Conservation (phyloP, 2,888 invertebrate genomes). For the Cecidostiba fungosa region DNA sequence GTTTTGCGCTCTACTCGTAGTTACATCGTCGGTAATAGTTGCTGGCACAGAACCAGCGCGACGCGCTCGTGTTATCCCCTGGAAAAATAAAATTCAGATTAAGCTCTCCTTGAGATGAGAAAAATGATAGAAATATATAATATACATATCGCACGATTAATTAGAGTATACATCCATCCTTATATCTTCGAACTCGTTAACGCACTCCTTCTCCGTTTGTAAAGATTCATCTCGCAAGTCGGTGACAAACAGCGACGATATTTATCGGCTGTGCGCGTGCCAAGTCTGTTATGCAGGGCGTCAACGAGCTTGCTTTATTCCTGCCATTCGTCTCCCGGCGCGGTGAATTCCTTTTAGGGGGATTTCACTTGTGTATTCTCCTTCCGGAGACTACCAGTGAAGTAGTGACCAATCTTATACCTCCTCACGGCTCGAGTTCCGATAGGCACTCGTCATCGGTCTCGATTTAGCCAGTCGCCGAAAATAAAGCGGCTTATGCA, state of each 20-base stretch:
- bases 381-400: neutral
- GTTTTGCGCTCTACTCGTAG: slow-evolving; percentile 55
- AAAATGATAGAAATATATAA: neutral
- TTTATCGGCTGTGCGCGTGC: slow-evolving; percentile 38
- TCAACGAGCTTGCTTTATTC: slow-evolving; percentile 72
- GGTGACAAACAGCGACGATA: slow-evolving; percentile 35
- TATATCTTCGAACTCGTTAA: neutral
- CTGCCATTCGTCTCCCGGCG: slow-evolving; percentile 71
- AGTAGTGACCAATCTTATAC: neutral
- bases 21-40: slow-evolving; percentile 68
- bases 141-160: neutral
- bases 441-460: slow-evolving; percentile 7
- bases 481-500: slow-evolving; percentile 26
- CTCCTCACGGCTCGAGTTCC: slow-evolving; percentile 25
- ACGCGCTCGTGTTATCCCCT: slow-evolving; percentile 42
- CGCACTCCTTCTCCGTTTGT: neutral
- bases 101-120: slow-evolving; percentile 43
- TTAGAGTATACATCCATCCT: neutral
- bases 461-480: neutral
- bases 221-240: neutral
- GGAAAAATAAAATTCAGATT: slow-evolving; percentile 69
- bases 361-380: slow-evolving; percentile 1
- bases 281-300: slow-evolving; percentile 71
- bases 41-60: slow-evolving; percentile 65
- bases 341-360: slow-evolving; percentile 60